Evolutionary conservation across 2,113 vertebrate species (phyloP).

Genomic region (Dicrurus megarhynchus): DNA sequence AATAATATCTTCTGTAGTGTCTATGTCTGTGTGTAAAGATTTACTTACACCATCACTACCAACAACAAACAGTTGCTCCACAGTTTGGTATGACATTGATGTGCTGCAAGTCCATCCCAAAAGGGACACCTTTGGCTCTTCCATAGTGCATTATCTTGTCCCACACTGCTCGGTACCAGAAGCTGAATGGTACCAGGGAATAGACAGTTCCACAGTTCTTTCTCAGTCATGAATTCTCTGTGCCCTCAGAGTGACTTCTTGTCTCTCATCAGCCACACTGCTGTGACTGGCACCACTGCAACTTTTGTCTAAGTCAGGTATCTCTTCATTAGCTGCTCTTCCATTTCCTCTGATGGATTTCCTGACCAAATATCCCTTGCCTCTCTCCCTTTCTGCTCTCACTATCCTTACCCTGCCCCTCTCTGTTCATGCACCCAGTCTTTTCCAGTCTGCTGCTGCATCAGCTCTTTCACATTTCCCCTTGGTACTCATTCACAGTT

Average conservation of each 20-base stretch:
- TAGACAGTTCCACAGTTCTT: accelerated
- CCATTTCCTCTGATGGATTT: not conserved
- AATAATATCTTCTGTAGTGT: not conserved
- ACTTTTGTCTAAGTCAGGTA: not conserved
- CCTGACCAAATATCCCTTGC: not conserved
- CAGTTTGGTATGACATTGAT: not conserved
- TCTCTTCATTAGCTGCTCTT: not conserved
- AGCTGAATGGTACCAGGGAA: not conserved
- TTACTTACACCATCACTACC: not conserved
- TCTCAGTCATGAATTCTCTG: not conserved
- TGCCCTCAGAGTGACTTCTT: not conserved
- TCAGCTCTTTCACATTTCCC: not conserved
- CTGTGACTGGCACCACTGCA: not conserved
- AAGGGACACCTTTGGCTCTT: not conserved
- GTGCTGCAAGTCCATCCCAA: not conserved
- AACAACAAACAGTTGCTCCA: not conserved
- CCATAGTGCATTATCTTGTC: not conserved
- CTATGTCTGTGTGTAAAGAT: not conserved
- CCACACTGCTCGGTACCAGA: not conserved
- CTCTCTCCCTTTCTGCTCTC: not conserved
- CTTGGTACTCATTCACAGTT: not conserved
- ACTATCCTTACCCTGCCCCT: not conserved
- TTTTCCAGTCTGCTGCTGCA: not conserved
- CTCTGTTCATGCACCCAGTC: not conserved
- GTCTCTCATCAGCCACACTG: not conserved